Conservation (phyloP, 2,113 vertebrate species). For the Rhineura floridana region DNA sequence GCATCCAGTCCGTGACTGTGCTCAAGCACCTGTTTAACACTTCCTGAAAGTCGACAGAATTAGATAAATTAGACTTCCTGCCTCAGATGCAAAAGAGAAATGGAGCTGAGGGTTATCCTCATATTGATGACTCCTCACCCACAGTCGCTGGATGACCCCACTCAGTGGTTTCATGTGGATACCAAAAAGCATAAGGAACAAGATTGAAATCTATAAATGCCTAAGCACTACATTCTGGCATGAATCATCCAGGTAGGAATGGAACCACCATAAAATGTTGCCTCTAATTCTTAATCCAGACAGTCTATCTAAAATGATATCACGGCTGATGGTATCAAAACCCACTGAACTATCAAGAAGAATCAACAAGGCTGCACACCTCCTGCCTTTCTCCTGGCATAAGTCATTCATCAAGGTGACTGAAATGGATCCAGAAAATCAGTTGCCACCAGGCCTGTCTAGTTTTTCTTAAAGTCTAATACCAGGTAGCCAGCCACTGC, state of each 20-base stretch:
- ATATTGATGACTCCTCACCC: not conserved
- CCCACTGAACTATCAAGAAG: not conserved
- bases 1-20: not conserved
- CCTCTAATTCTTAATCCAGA: not conserved
- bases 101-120: not conserved
- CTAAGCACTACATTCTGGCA: not conserved
- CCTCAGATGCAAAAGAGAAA: not conserved
- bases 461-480: not conserved
- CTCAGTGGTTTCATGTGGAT: not conserved
- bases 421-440: not conserved
- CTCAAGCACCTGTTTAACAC: not conserved
- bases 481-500: not conserved
- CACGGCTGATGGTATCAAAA: too few species aligned
- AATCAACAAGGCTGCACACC: not conserved
- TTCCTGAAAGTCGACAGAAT: not conserved
- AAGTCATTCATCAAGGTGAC: not conserved
- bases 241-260: not conserved
- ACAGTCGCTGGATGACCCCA: not conserved
- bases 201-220: not conserved
- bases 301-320: not conserved
- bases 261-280: not conserved
- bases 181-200: not conserved
- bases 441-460: not conserved
- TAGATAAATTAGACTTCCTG: not conserved
- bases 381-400: not conserved